phyloP scores from a whole-genome alignment of 2,113 vertebrate species.

The Toxotes jaculatrix region DNA sequence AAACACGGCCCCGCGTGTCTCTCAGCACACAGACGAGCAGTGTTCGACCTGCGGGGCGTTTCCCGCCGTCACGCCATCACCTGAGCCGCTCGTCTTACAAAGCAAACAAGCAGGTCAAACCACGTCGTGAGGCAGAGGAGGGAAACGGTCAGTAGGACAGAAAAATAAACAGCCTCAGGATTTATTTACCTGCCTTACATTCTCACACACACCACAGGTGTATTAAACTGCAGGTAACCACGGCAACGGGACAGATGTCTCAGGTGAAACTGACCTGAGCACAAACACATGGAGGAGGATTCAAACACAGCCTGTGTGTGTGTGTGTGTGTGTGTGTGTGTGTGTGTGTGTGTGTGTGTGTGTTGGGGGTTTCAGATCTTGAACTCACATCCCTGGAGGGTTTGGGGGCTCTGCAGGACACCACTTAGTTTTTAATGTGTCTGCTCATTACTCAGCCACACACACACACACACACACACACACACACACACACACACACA shows the following conservation, averaged over 20 bases:
- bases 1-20: not conserved
- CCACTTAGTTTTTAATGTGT: slow-evolving; percentile 41
- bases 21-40: slow-evolving; percentile 23
- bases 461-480: not conserved
- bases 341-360: not conserved
- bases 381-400: slow-evolving; percentile 23
- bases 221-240: not conserved
- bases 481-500: too few relatives aligned
- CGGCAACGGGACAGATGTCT: not conserved
- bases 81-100: slow-evolving; percentile 24
- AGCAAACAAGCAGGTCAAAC: slow-evolving; percentile 34
- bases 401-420: slow-evolving; percentile 14
- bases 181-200: slow-evolving; percentile 3
- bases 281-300: not conserved
- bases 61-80: not conserved
- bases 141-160: not conserved
- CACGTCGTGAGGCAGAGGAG: not conserved
- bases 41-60: slow-evolving; percentile 21
- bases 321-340: not conserved
- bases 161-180: not conserved
- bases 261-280: not conserved
- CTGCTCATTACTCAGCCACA: slow-evolving; percentile 14
- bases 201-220: not conserved
- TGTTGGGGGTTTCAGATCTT: slow-evolving; percentile 1
- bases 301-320: too few relatives aligned